Base-by-base conservation (phyloP, 1,140 invertebrate species). In the Microplitis demolitor region DNA sequence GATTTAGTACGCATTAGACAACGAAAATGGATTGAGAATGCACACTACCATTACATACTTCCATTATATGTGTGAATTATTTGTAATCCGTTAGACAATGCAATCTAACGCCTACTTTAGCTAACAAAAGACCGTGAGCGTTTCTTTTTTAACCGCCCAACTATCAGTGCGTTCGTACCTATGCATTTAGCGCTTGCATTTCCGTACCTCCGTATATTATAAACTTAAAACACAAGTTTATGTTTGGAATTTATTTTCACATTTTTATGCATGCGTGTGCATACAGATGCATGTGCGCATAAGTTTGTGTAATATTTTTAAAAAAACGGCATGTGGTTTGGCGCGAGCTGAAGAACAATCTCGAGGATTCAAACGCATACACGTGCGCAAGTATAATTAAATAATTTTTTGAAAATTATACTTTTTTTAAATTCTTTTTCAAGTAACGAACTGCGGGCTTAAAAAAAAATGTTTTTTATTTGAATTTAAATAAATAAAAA, bases 281-380 rank as follows among this genome's bases (percentile, higher is more conserved):
- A n/a, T n/a, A n/a, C n/a, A n/a, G n/a, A 8, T 9, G 39, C 39
- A 9, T 45, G 39, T 45, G 39, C 39, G 39, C 6, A 9, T 45
- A 9, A 45, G 39, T 45, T 45, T 8, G 39, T 45, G 39, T 11
- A 45, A 3, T 6, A 11, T 45, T 34, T 24, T 9, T 45, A 31
- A 37, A 45, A 71, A 64, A 54, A 50, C n/a, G 54, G 14, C 73
- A 71, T 70, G 62, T 74, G 67, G 67, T 71, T 74, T 74, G 68
- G 68, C 73, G 68, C 63, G 73, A 66, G 73, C 67, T 51, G 63
- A 73, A 60, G 60, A 62, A 33, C 3, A 34, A 34, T 9, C 31
- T 14, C 13, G 14, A 24, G 33, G 4, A 9, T 33, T 61, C 33
- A 24, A 61, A 61, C 11, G 13, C 24, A 11, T 2, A 34, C 62